These are phyloP conservation scores for Troides aeacus DNA, from an alignment of 2,888 invertebrate species.

Conservation along the genomic window DNA sequence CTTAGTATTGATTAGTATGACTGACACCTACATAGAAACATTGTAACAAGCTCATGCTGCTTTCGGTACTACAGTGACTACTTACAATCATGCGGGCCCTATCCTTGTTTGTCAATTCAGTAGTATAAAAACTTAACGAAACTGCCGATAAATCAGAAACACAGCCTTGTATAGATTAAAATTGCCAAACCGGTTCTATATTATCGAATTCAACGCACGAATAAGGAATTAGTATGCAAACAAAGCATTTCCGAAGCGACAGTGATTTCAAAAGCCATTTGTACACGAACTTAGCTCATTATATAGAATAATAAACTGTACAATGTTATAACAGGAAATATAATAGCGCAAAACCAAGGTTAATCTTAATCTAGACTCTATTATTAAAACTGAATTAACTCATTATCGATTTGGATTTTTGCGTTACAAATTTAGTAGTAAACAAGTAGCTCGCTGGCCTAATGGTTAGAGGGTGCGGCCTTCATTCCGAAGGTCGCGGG, in stretches of 20 bases:
- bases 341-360: neutral
- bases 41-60: too few relatives aligned
- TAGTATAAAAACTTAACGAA: neutral
- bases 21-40: too few relatives aligned
- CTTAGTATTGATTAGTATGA: too few relatives aligned
- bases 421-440: too few relatives aligned
- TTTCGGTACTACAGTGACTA: too few relatives aligned
- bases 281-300: neutral
- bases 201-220: conserved; percentile 15
- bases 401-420: too few relatives aligned
- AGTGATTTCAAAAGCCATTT: conserved; percentile 15
- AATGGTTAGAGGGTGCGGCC: too few relatives aligned
- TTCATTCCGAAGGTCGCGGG: too few relatives aligned
- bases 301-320: neutral
- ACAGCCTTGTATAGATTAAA: neutral
- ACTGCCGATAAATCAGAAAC: neutral
- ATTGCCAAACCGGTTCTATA: neutral
- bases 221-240: conserved; percentile 24
- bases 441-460: too few relatives aligned
- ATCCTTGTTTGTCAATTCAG: too few relatives aligned
- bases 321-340: conserved; percentile 6
- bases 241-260: conserved; percentile 25
- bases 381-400: too few relatives aligned
- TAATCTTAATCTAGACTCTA: neutral
- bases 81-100: too few relatives aligned